These are phyloP conservation scores for Acipenser oxyrinchus DNA, from an alignment of 2,797 vertebrate genomes.

Conservation along the genomic window DNA sequence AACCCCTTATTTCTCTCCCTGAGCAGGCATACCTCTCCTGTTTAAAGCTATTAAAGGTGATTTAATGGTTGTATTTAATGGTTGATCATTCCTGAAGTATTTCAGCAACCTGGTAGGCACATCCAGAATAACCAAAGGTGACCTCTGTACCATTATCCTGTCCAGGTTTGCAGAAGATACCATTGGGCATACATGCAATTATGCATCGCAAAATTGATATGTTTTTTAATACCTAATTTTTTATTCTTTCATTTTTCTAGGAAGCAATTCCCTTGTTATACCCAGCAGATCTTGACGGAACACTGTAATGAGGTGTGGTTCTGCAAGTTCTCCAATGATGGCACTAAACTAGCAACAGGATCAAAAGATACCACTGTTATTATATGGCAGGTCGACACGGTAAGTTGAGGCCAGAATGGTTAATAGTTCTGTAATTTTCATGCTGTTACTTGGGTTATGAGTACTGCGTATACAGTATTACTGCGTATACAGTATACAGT, in stretches of 20 bases:
- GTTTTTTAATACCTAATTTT: not conserved
- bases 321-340: constrained; percentile 98
- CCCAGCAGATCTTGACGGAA: constrained; percentile 96
- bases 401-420: constrained; percentile 53
- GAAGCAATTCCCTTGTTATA: constrained; percentile 98
- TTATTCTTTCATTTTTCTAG: constrained; percentile 44
- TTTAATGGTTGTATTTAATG: too few species aligned
- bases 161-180: too few species aligned
- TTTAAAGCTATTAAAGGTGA: too few species aligned
- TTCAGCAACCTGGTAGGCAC: too few species aligned
- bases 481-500: constrained; percentile 11
- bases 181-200: too few species aligned
- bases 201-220: too few species aligned
- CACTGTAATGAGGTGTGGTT: constrained; percentile 99
- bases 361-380: constrained; percentile 99
- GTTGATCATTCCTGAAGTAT: too few species aligned
- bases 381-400: constrained; percentile 95
- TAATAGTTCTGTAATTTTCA: not conserved
- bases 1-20: too few species aligned
- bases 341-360: constrained; percentile 97
- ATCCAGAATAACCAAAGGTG: too few species aligned
- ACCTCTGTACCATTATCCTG: too few species aligned
- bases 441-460: not conserved
- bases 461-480: constrained; percentile 11
- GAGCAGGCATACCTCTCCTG: too few species aligned